Evolutionary conservation across 2,888 invertebrate genomes (phyloP).

Genomic region (Chromoteleia sp.): DNA sequence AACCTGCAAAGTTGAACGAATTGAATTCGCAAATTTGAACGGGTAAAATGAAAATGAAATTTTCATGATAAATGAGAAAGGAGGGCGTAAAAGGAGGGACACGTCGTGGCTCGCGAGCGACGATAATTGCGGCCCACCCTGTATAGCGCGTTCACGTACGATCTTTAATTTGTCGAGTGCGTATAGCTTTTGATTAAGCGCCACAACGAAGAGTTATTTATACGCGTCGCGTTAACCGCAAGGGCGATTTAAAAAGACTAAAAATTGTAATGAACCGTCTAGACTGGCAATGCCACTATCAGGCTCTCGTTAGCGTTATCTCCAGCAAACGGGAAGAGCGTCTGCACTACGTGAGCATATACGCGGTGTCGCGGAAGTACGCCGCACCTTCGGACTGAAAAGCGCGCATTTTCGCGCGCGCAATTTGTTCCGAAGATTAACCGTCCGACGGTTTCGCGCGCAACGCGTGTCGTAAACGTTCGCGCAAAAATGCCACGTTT

Average conservation of each 20-base stretch:
- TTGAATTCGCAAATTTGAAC: too few relatives aligned
- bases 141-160: conserved; percentile 52
- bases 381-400: neutral
- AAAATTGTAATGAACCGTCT: conserved; percentile 82
- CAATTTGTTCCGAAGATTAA: too few relatives aligned
- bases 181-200: conserved; percentile 64
- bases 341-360: conserved; percentile 61
- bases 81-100: too few relatives aligned
- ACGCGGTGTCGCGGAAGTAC: conserved; percentile 36
- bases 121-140: conserved; percentile 46
- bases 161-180: conserved; percentile 66
- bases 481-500: too few relatives aligned
- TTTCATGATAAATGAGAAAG: too few relatives aligned
- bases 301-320: conserved; percentile 83
- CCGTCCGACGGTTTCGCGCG: too few relatives aligned
- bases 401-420: neutral
- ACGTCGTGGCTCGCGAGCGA: neutral
- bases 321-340: conserved; percentile 81
- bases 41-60: too few relatives aligned
- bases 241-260: conserved; percentile 79
- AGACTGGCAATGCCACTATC: conserved; percentile 83
- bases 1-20: too few relatives aligned
- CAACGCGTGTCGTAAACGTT: too few relatives aligned
- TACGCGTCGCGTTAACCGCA: conserved; percentile 69
- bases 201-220: conserved; percentile 65